Base-by-base conservation (phyloP, 2,797 vertebrate species). In the Dicrostonyx torquatus region DNA sequence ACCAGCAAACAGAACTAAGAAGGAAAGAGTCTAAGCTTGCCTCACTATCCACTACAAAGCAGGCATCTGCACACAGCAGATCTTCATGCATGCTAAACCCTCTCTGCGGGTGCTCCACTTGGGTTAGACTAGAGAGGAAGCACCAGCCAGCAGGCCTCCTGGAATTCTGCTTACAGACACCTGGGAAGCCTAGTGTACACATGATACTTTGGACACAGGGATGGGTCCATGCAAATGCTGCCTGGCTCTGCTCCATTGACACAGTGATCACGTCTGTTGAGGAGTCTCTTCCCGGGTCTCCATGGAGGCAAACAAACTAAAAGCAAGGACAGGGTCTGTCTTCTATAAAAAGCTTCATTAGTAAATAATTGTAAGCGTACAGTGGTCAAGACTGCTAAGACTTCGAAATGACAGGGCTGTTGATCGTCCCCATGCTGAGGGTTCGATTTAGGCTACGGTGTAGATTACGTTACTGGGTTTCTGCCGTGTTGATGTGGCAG, bases 81-180 rank as follows among this genome's bases (percentile, higher is more conserved):
- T 40, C 29, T 76, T 84, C 62, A 78, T 0, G 10, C 79, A 48
- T 11, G 37, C 48, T 58, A 72, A 83, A 45, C 55, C 2, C 20
- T 22, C 85, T 31, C 11, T 43, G 40, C 6, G 78, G 55, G 45
- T 0, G 2, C 26, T 58, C n/a, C 31, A 9, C 37, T 60, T 20
- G 37, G 20, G n/a, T 55, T 78, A 31, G 24, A 66, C 77, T 4
- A 53, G 60, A 82, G n/a, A 43, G 20, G 43, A 85, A 26, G 12
- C 73, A 55, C 80, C 68, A 13, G 85, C 55, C 53, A 78, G 83
- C 53, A 78, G 83, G 85, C 31, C 79, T 68, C n/a, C 70, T 60
- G 62, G 89, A 83, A 73, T 84, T 89, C 76, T 85, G 68, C 76
- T 76, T 62, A 80, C 6, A 18, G 48, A 66, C 84, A 90, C 55